These are phyloP conservation scores for Micrasema minimum DNA, from an alignment of 1,140 invertebrate species.

Conservation along the genomic window DNA sequence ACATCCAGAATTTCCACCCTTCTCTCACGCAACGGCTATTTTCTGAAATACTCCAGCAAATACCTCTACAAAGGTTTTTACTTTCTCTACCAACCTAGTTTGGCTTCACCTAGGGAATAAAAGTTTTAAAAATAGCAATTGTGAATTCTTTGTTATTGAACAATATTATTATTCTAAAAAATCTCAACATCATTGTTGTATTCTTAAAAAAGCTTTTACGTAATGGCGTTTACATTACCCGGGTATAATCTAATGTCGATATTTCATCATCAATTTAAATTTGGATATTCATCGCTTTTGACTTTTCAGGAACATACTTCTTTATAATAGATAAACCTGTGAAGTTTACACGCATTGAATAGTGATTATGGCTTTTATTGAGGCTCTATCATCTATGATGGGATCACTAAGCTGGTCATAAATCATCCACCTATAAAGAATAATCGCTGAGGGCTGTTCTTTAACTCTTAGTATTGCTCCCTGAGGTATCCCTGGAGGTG, in stretches of 20 bases:
- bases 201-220: too few species aligned
- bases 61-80: too few species aligned
- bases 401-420: constrained; percentile 39
- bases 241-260: not conserved
- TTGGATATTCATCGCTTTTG: not conserved
- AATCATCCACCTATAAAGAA: constrained; percentile 43
- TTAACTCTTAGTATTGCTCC: constrained; percentile 11
- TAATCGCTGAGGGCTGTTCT: constrained; percentile 16
- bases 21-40: too few species aligned
- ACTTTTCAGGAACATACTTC: constrained; percentile 16
- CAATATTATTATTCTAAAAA: too few species aligned
- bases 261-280: constrained; percentile 15
- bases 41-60: too few species aligned
- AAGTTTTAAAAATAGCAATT: too few species aligned
- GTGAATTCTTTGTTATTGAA: too few species aligned
- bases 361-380: constrained; percentile 36
- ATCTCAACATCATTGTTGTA: too few species aligned
- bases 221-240: too few species aligned
- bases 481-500: constrained; percentile 17
- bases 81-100: too few species aligned
- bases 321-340: constrained; percentile 24
- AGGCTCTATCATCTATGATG: constrained; percentile 30
- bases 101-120: too few species aligned
- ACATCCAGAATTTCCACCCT: too few species aligned
- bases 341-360: constrained; percentile 28